Conservation (phyloP, 2,113 vertebrate genomes). For the Phrynosoma platyrhinos region DNA sequence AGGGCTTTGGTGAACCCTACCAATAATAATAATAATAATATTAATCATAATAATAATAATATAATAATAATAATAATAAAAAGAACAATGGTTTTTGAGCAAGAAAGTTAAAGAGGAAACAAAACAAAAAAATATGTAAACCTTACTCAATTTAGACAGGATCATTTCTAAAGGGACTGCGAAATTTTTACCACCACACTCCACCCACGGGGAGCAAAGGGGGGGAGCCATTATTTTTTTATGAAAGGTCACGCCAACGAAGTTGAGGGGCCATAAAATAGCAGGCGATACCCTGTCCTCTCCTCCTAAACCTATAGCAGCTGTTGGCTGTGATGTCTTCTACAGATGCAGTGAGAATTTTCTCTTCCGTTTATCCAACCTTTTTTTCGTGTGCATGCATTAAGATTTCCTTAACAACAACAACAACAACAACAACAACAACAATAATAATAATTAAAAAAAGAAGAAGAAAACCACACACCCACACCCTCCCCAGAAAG, state of each 20-base stretch:
- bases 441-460: neutral
- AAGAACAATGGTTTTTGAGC: conserved; percentile 67
- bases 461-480: neutral
- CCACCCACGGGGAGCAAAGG: conserved; percentile 3
- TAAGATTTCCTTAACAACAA: conserved; percentile 19
- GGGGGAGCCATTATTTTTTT: conserved; percentile 59
- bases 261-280: conserved; percentile 66
- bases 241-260: conserved; percentile 70
- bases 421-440: neutral
- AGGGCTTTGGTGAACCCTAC: conserved; percentile 76
- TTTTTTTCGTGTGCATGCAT: conserved; percentile 35
- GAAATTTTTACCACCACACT: conserved; percentile 70
- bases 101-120: conserved; percentile 40
- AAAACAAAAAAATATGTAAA: conserved; percentile 70
- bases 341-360: conserved; percentile 68
- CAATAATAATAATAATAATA: conserved; percentile 45
- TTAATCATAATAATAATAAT: conserved; percentile 56
- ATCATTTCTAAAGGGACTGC: conserved; percentile 67
- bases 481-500: conserved; percentile 49
- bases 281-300: conserved; percentile 67
- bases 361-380: conserved; percentile 30
- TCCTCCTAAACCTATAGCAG: conserved; percentile 76
- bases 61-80: conserved; percentile 19
- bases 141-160: conserved; percentile 71
- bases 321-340: conserved; percentile 76